Conservation (phyloP, 2,797 vertebrate genomes). For the Philypnodon macrostomus region DNA sequence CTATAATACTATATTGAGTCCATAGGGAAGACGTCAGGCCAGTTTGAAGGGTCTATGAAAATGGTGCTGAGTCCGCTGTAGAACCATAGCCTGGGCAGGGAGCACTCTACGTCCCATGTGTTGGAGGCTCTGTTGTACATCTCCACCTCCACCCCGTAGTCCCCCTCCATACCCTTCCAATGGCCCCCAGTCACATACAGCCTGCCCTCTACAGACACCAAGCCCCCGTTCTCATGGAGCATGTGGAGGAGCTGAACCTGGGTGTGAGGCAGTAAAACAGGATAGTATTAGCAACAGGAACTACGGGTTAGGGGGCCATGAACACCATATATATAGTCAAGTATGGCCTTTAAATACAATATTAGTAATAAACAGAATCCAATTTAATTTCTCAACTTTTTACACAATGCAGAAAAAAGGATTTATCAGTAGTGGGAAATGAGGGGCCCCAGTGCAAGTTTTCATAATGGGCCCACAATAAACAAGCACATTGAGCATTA, state of each 20-base stretch:
- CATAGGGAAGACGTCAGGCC: conserved; percentile 78
- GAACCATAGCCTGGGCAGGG: conserved; percentile 90
- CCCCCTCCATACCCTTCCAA: conserved; percentile 95
- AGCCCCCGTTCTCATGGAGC: conserved; percentile 91
- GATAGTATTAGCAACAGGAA: too few relatives aligned
- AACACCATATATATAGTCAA: too few relatives aligned
- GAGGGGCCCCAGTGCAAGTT: too few relatives aligned
- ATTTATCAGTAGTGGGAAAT: too few relatives aligned
- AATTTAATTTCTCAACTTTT: too few relatives aligned
- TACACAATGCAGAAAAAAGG: too few relatives aligned
- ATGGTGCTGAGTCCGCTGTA: conserved; percentile 88
- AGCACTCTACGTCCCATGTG: conserved; percentile 82
- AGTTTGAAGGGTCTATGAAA: conserved; percentile 87
- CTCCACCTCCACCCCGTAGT: conserved; percentile 94
- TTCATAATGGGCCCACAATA: too few relatives aligned
- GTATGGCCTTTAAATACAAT: too few relatives aligned
- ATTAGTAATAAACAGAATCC: too few relatives aligned
- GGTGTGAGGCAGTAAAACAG: not conserved
- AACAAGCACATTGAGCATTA: too few relatives aligned
- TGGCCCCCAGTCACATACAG: conserved; percentile 90
- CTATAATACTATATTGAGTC: conserved; percentile 51
- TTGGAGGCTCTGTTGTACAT: conserved; percentile 82
- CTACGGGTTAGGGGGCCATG: too few relatives aligned
- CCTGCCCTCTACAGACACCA: conserved; percentile 80
- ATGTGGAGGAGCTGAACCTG: conserved; percentile 94